These are phyloP conservation scores for Nymphalis polychloros DNA, from an alignment of 2,888 invertebrate genomes.

Conservation along the genomic window DNA sequence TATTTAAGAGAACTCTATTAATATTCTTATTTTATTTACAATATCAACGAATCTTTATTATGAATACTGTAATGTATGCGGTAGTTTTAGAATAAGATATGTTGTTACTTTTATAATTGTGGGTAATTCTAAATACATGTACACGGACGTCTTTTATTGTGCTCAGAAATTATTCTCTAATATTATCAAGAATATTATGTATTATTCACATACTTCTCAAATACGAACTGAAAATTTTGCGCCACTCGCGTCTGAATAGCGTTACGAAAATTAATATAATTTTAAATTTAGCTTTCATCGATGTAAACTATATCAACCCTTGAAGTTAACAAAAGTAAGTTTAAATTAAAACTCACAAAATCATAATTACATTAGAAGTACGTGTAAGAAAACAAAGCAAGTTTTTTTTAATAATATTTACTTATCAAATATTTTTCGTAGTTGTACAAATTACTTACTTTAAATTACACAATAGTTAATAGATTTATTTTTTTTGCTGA, in stretches of 20 bases:
- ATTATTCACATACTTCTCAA: no score
- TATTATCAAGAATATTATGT: no score
- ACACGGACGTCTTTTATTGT: no score
- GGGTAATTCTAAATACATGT: no score
- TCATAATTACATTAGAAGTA: slow-evolving; percentile 3
- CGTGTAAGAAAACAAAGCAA: background rate
- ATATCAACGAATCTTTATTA: background rate
- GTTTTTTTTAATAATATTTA: background rate
- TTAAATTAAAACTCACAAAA: background rate
- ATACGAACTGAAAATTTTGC: background rate
- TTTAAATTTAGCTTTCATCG: background rate
- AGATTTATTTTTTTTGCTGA: background rate
- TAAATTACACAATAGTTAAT: no score
- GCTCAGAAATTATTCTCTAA: no score
- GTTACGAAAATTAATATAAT: slow-evolving; percentile 3
- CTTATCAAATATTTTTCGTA: background rate
- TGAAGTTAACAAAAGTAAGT: background rate
- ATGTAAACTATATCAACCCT: background rate
- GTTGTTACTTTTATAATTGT: no score
- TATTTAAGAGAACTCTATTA: background rate
- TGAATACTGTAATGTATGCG: no score
- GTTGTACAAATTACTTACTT: no score
- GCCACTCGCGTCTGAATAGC: background rate
- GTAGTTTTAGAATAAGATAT: no score
- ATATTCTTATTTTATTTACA: background rate